Base-by-base conservation (phyloP, 2,113 vertebrate species). In the Macquaria ambigua region DNA sequence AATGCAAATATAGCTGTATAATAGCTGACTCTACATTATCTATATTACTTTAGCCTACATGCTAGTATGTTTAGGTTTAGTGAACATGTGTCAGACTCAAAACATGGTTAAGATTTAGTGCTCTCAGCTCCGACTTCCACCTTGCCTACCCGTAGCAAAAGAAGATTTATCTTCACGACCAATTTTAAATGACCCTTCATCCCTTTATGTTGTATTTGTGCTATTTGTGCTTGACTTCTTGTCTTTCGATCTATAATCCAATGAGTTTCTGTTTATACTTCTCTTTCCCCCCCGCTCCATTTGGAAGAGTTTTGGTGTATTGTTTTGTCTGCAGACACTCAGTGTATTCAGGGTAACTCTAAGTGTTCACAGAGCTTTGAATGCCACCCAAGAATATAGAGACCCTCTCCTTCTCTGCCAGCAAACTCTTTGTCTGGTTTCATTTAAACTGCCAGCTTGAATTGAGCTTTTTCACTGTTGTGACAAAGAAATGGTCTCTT, bases 381-480 rank as follows among this genome's bases (percentile, higher is more conserved):
- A 86, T 76, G 79, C 87, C 86, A 87, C 83, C 86, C 85, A 87
- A 55, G 79, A 81, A 64, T 23, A 76, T n/a, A n/a, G 41, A 58
- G 55, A 82, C 41, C 50, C 58, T 7, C 28, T 31, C 20, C 16
- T 0, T n/a, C 52, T 46, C 79, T 62, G 61, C 64, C 90, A 81
- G 55, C 48, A 39, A 74, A 59, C 77, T 18, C 66, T 79, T 43
- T 25, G 66, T 58, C 77, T 90, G 84, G 25, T 82, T 87, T 79
- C 12, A 67, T 70, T 89, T 69, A 75, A 79, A 39, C 70, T 64
- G 66, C 79, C 82, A 39, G 15, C 79, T 50, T 48, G 46, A 72
- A 81, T 37, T 37, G 2, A 31, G 14, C 21, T 48, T n/a, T 48
- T 61, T 48, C 23, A 50, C 52, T 20, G 34, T 46, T 39, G 46